Conservation (phyloP, 2,888 invertebrate species). For the Monoplex corrugatus region DNA sequence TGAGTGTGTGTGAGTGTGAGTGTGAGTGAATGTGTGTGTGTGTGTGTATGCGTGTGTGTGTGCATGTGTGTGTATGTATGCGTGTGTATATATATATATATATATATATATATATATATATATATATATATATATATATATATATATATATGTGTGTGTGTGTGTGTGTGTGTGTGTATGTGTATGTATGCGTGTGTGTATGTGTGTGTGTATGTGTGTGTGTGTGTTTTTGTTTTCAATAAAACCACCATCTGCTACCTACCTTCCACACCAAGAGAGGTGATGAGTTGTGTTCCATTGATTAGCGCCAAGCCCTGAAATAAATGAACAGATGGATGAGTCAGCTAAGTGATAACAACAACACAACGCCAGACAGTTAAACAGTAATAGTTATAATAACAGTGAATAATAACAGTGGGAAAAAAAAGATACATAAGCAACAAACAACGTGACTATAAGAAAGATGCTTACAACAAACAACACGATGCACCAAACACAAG, state of each 20-base stretch:
- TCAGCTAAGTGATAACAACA: no score
- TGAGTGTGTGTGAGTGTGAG: not conserved
- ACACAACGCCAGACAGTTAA: not conserved
- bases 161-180: not conserved
- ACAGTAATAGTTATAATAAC: no score
- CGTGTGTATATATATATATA: not conserved
- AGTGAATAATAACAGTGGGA: no score
- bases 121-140: not conserved
- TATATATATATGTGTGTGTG: not conserved
- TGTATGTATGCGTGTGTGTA: not conserved
- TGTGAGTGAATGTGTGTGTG: not conserved
- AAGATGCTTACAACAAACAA: no score
- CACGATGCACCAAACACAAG: no score
- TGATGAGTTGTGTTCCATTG: conserved; percentile 87
- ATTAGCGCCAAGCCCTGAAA: conserved; percentile 85
- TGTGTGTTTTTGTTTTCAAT: conserved; percentile 47
- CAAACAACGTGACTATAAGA: no score
- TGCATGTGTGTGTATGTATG: not conserved
- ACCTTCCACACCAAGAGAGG: conserved; percentile 86
- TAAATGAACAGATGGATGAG: not conserved
- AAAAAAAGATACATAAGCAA: no score
- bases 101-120: not conserved
- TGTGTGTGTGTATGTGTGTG: not conserved
- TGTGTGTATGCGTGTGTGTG: not conserved
- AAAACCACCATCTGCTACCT: no score